A percentile compares a stretch with the other conserved stretches of the same genome.
phyloP scores from a whole-genome alignment of 2,888 invertebrate genomes.

The Flabesymbios commensalis region DNA sequence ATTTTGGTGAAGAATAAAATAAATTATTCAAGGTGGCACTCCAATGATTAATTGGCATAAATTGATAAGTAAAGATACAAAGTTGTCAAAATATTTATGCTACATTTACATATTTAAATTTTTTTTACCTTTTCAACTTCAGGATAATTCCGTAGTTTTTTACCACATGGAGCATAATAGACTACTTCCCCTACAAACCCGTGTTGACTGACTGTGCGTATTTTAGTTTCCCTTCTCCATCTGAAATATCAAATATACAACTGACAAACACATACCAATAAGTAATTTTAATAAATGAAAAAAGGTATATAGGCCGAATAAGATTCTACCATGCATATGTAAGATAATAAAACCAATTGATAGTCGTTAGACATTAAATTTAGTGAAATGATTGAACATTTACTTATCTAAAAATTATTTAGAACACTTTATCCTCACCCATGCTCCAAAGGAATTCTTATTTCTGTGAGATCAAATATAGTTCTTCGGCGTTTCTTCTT shows the following conservation, averaged over 20 bases:
- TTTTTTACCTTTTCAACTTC: constrained; percentile 62
- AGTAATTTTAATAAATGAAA: background rate
- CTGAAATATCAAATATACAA: constrained; percentile 28
- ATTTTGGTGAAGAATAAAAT: too few relatives aligned
- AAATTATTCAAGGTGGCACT: too few relatives aligned
- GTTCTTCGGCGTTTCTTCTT: constrained; percentile 49
- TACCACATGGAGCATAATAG: constrained; percentile 76
- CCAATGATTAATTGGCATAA: too few relatives aligned
- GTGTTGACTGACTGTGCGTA: constrained; percentile 80
- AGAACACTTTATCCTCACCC: constrained; percentile 64
- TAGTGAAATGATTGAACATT: too few relatives aligned
- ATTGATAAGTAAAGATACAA: too few relatives aligned
- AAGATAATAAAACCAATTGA: too few relatives aligned
- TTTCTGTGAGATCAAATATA: constrained; percentile 67
- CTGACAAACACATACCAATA: background rate
- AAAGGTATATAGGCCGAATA: background rate
- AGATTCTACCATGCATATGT: too few relatives aligned
- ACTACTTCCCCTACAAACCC: constrained; percentile 76
- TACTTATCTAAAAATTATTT: too few relatives aligned
- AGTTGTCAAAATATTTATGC: too few relatives aligned
- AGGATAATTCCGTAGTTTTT: constrained; percentile 68
- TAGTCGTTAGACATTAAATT: too few relatives aligned
- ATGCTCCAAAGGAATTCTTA: constrained; percentile 71
- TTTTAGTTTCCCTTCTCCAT: constrained; percentile 91
- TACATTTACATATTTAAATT: background rate